Percentiles rank a stretch among this genome's conserved stretches.
Conservation (phyloP, 2,113 vertebrate genomes). For the Leucopternis melanops region DNA sequence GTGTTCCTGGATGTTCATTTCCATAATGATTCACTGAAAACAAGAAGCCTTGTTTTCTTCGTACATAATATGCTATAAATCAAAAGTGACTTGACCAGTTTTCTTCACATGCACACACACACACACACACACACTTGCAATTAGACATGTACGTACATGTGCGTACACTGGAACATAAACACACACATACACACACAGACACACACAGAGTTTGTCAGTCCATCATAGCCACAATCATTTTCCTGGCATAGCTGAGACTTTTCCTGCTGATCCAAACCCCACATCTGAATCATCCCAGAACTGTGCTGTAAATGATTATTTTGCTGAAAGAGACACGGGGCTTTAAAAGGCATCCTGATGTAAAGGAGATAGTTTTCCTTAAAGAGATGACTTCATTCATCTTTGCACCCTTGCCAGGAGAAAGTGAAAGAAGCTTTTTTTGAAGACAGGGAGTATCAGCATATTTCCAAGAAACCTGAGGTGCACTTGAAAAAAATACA, state of each 20-base stretch:
- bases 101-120: not conserved
- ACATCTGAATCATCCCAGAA: not conserved
- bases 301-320: not conserved
- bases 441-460: not conserved
- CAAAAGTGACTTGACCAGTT: not conserved
- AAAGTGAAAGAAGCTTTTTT: not conserved
- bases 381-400: not conserved
- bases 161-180: not conserved
- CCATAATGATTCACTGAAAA: not conserved
- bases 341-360: not conserved
- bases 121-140: too few species aligned
- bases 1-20: not conserved
- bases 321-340: not conserved
- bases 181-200: not conserved
- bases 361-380: not conserved
- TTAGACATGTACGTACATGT: fast-evolving
- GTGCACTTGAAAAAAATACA: not conserved
- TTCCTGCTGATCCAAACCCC: not conserved
- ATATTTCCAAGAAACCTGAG: not conserved
- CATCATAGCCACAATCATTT: not conserved
- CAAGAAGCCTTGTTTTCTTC: not conserved
- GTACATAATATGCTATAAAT: not conserved
- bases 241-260: not conserved
- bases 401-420: not conserved
- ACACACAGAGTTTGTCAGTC: not conserved